These are phyloP conservation scores for Callimico goeldii DNA, from an alignment of 2,797 vertebrate genomes.

Conservation along the genomic window DNA sequence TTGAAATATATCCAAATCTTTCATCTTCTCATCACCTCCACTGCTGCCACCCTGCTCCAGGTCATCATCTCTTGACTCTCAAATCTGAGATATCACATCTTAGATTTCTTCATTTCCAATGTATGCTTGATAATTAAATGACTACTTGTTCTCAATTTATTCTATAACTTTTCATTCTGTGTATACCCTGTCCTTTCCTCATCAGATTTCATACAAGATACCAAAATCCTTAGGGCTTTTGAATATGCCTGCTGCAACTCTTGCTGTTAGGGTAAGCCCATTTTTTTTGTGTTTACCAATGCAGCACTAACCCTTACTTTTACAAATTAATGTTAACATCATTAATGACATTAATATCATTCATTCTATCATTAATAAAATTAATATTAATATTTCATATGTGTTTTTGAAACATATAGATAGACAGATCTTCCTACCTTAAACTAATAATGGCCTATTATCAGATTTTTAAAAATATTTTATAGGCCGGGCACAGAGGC, in stretches of 20 bases:
- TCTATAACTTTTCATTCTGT: background rate
- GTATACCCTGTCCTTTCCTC: background rate
- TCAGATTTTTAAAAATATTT: conserved; percentile 11
- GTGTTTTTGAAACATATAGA: background rate
- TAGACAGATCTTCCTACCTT: background rate
- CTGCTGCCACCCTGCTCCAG: background rate
- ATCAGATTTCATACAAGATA: background rate
- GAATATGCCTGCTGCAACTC: background rate
- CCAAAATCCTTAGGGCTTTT: background rate
- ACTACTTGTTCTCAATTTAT: background rate
- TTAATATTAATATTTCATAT: background rate
- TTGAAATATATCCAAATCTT: background rate
- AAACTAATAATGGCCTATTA: background rate
- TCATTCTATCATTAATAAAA: background rate
- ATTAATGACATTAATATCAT: background rate
- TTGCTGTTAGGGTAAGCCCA: background rate
- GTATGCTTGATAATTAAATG: background rate
- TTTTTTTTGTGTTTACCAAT: background rate
- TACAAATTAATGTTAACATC: background rate
- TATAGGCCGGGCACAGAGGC: background rate
- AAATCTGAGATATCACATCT: background rate
- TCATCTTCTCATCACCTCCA: background rate
- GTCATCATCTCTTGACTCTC: background rate
- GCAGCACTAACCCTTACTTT: background rate
- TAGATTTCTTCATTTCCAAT: background rate